Evolutionary conservation across 2,797 vertebrate species (phyloP), one percentile per base, ranked within the genome.

Genomic region (Molossus molossus): DNA sequence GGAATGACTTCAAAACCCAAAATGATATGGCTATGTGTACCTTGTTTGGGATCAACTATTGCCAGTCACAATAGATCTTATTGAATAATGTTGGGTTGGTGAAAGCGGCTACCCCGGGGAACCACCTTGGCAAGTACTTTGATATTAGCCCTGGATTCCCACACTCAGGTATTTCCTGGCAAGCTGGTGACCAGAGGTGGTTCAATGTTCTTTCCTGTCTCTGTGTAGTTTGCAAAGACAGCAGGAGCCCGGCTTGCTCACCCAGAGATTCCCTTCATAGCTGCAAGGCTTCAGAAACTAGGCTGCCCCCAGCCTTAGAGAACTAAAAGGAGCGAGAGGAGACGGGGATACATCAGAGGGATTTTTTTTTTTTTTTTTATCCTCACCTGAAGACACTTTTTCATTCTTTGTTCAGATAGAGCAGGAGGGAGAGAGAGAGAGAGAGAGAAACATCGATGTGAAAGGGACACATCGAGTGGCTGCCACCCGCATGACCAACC

Each of bases 1-100:
- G n/a, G 18, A 95, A 72, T 72, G 20, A 89, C 77, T 67, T 81
- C 62, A 96, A 84, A 94, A 82, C 60, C 67, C 20, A 0, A 87
- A 75, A 73, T 12, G 12, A 57, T 33, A 33, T 83, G 57, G 15
- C 25, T 85, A 4, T 37, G 29, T 53, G 4, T 79, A 82, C 70
- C 17, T 90, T 33, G 9, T 55, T 85, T 87, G n/a, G 64, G 81
- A 88, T 90, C 72, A 73, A 50, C 67, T 73, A 73, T 40, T 13
- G 40, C 86, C 83, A 29, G 70, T 81, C 81, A 80, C 69, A 87
- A 55, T 57, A 90, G 55, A 80, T 20, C n/a, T 93, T 73, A 81
- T 40, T 72, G 87, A 85, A 37, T 48, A 86, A 84, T 15, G 37
- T n/a, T 90, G 62, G 58, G 73, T 91, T 76, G 82, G n/a, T 75